phyloP scores from a whole-genome alignment of 2,888 invertebrate species.

The Volucella inflata region DNA sequence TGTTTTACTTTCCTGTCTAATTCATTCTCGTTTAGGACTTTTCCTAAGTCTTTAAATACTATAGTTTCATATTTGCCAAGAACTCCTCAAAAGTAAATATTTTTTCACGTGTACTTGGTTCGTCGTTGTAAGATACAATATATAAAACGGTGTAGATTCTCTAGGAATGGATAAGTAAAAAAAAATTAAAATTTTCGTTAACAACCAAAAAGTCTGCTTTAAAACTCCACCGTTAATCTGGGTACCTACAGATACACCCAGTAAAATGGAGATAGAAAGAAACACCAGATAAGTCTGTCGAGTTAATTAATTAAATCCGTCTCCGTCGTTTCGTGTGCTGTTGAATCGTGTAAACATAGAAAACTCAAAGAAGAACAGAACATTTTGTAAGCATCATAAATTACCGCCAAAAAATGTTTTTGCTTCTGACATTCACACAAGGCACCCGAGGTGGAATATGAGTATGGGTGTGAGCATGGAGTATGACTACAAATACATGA shows the following conservation, averaged over 20 bases:
- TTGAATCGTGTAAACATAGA: slow-evolving; percentile 23
- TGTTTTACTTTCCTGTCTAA: not conserved
- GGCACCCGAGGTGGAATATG: no score
- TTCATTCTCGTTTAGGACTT: not conserved
- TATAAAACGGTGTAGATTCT: no score
- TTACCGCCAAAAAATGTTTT: slow-evolving; percentile 3
- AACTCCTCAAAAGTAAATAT: not conserved
- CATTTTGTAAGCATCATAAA: slow-evolving; percentile 6
- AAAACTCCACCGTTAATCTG: not conserved
- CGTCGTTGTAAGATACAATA: not conserved
- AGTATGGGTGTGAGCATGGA: no score
- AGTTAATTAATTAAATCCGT: slow-evolving; percentile 52
- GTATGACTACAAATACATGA: no score
- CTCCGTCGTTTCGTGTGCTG: not conserved
- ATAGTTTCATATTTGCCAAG: not conserved
- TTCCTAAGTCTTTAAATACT: not conserved
- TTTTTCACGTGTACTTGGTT: not conserved
- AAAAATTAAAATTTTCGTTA: slow-evolving; percentile 13
- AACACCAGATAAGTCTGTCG: slow-evolving; percentile 33
- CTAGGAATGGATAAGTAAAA: slow-evolving; percentile 1
- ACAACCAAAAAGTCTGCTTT: slow-evolving; percentile 11
- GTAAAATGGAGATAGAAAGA: not conserved
- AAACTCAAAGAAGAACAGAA: not conserved
- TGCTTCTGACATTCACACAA: not conserved
- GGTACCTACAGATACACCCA: no score